These are phyloP conservation scores for Meles meles DNA, from an alignment of 2,113 vertebrate species.

Conservation along the genomic window DNA sequence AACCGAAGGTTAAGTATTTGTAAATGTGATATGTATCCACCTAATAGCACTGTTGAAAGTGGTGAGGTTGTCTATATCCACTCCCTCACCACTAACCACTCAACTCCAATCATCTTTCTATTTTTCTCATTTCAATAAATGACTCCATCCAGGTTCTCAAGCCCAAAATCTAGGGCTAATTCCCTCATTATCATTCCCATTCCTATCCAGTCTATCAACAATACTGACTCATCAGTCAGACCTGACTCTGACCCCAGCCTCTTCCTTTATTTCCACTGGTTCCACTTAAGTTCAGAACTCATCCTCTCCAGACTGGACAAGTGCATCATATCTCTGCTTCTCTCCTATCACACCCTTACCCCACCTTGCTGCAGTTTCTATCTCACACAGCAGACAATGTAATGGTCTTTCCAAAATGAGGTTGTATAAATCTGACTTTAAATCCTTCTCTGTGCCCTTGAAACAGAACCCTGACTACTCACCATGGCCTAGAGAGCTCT, in stretches of 20 bases:
- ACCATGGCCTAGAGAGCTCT: background rate
- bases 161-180: background rate
- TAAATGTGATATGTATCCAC: background rate
- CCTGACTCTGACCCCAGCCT: background rate
- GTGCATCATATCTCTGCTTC: accelerated
- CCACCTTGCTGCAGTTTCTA: accelerated
- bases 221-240: background rate
- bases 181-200: background rate
- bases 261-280: background rate
- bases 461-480: background rate
- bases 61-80: background rate
- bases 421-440: background rate
- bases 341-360: background rate
- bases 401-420: background rate
- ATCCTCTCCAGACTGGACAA: too few species aligned
- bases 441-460: background rate
- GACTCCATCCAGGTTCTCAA: background rate
- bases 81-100: background rate
- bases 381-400: background rate
- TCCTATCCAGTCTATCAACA: background rate
- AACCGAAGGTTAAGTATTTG: background rate
- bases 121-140: background rate
- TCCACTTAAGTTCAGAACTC: accelerated
- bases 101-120: background rate
- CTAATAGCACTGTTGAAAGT: background rate